These are phyloP conservation scores for Chrysodeixis includens DNA, from an alignment of 2,888 invertebrate genomes.

Conservation along the genomic window DNA sequence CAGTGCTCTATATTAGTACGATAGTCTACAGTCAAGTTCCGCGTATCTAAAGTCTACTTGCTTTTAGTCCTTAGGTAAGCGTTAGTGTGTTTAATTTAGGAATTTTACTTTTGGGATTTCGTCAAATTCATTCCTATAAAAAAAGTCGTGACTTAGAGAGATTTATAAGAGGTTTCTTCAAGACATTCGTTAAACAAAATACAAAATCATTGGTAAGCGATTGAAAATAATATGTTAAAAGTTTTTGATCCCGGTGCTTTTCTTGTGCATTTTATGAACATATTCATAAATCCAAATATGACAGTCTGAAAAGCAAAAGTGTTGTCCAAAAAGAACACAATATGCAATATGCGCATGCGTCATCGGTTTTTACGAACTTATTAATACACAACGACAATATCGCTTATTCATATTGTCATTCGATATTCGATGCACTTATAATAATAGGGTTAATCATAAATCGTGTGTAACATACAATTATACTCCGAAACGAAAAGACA, in stretches of 20 bases:
- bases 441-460: not conserved
- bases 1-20: not conserved
- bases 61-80: not conserved
- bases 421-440: constrained; percentile 1
- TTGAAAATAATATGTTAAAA: too few relatives aligned
- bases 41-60: not conserved
- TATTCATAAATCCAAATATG: not conserved
- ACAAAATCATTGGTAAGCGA: too few relatives aligned
- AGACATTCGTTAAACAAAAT: too few relatives aligned
- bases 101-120: too few relatives aligned
- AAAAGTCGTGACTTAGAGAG: too few relatives aligned
- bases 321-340: not conserved
- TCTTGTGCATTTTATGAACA: too few relatives aligned
- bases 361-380: constrained; percentile 9
- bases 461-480: not conserved
- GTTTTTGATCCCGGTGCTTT: too few relatives aligned
- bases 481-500: not conserved
- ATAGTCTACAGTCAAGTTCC: not conserved
- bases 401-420: constrained; percentile 3
- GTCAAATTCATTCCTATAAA: too few relatives aligned
- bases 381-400: constrained; percentile 3
- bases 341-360: constrained; percentile 13
- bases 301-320: not conserved
- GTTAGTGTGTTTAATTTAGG: too few relatives aligned
- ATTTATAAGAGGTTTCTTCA: too few relatives aligned